phyloP scores from a whole-genome alignment of 2,797 vertebrate genomes.

The Carapus acus region DNA sequence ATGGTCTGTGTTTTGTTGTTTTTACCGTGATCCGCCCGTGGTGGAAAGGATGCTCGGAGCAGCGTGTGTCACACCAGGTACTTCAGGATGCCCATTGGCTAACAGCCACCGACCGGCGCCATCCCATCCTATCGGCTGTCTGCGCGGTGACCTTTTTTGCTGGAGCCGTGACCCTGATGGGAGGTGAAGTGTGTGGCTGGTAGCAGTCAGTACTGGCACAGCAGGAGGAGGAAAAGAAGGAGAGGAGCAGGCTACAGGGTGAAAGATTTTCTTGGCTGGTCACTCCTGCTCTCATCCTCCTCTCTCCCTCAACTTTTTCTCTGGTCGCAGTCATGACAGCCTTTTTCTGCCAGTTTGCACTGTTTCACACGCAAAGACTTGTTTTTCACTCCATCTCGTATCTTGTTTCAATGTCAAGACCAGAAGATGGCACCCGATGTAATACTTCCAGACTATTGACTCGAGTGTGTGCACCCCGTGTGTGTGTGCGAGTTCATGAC shows the following conservation, averaged over 20 bases:
- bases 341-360: conserved; percentile 47
- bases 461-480: conserved; percentile 10
- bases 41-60: conserved; percentile 51
- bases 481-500: conserved; percentile 14
- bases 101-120: conserved; percentile 61
- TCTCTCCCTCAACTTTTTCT: conserved; percentile 47
- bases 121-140: conserved; percentile 72
- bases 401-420: conserved; percentile 48
- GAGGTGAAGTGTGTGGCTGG: conserved; percentile 87
- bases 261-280: conserved; percentile 75
- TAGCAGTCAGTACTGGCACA: conserved; percentile 77
- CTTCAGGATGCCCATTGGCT: conserved; percentile 70
- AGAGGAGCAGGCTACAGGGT: conserved; percentile 77
- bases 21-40: conserved; percentile 42
- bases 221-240: conserved; percentile 50
- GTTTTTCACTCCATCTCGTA: conserved; percentile 17
- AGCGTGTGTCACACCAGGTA: conserved; percentile 79
- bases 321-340: conserved; percentile 52
- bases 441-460: conserved; percentile 32
- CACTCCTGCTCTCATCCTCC: conserved; percentile 69
- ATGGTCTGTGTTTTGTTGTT: conserved; percentile 47
- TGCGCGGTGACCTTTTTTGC: conserved; percentile 82
- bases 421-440: conserved; percentile 38
- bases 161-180: conserved; percentile 74
- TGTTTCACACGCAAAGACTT: conserved; percentile 48